Evolutionary conservation across 2,888 invertebrate species (phyloP).

Genomic region (Gastracanthus pulcherrimus): DNA sequence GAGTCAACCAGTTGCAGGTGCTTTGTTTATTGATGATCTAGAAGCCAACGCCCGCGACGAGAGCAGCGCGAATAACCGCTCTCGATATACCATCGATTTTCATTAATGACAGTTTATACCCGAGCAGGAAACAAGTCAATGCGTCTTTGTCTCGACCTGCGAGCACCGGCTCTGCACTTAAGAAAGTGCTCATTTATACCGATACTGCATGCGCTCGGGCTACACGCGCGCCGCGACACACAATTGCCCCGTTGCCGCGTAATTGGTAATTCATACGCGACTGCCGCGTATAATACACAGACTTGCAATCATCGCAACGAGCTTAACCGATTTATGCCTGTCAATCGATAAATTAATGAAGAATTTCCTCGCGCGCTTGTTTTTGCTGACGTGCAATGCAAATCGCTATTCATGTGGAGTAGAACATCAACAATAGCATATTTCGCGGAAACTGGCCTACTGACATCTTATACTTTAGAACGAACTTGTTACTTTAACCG

Average conservation of each 20-base stretch:
- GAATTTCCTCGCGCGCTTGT: no score
- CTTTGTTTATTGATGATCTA: slow-evolving; percentile 60
- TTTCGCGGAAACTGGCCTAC: neutral
- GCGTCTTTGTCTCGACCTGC: neutral
- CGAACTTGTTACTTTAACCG: neutral
- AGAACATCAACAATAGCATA: neutral
- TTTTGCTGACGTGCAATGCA: no score
- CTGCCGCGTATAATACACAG: neutral
- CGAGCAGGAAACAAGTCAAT: neutral
- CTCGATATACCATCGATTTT: slow-evolving; percentile 18
- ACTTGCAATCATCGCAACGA: neutral
- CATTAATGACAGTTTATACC: neutral
- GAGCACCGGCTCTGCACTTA: neutral
- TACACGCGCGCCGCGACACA: neutral
- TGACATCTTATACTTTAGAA: neutral
- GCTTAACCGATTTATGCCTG: neutral
- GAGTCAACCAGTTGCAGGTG: slow-evolving; percentile 24
- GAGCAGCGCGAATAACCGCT: neutral
- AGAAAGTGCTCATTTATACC: neutral
- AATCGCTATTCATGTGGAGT: neutral
- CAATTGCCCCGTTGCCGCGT: neutral
- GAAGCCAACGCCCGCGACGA: slow-evolving; percentile 42
- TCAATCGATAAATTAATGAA: neutral
- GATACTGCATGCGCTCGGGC: neutral
- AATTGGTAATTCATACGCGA: neutral